Percentiles rank a stretch among this genome's conserved stretches.
Conservation (phyloP, 2,888 invertebrate genomes). For the Leptinotarsa peninsularis region DNA sequence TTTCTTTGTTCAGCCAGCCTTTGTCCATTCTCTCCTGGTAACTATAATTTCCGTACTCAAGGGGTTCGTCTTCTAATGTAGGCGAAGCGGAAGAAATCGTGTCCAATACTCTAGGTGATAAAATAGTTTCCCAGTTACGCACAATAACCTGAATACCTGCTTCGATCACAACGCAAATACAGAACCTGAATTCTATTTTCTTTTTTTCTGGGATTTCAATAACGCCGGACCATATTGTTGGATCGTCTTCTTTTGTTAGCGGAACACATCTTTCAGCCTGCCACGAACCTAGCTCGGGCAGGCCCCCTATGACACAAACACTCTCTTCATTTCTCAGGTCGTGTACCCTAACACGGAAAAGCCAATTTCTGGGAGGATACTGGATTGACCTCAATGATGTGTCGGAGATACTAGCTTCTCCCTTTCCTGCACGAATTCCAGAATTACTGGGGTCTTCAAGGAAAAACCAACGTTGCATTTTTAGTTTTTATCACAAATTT, state of each 20-base stretch:
- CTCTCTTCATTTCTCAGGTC: conserved; percentile 72
- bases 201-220: conserved; percentile 76
- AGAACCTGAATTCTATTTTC: conserved; percentile 81
- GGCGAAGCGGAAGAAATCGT: conserved; percentile 53
- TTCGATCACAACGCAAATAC: conserved; percentile 78
- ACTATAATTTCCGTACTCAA: conserved; percentile 77
- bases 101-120: conserved; percentile 75
- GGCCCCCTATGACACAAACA: conserved; percentile 79
- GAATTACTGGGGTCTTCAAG: conserved; percentile 69
- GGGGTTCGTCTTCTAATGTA: conserved; percentile 62
- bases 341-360: conserved; percentile 70
- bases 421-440: conserved; percentile 61
- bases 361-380: conserved; percentile 63
- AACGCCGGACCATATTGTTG: conserved; percentile 74
- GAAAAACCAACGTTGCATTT: conserved; percentile 77
- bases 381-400: conserved; percentile 43
- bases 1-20: conserved; percentile 88
- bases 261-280: conserved; percentile 71
- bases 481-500: conserved; percentile 31
- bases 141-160: conserved; percentile 72
- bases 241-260: conserved; percentile 68
- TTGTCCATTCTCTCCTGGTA: conserved; percentile 73
- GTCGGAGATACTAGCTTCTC: conserved; percentile 42
- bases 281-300: conserved; percentile 79
- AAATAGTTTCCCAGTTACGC: conserved; percentile 84